Conservation (phyloP, 30 jellyfish, hydroid and myxozoan species). For the Aurelia aurita region DNA sequence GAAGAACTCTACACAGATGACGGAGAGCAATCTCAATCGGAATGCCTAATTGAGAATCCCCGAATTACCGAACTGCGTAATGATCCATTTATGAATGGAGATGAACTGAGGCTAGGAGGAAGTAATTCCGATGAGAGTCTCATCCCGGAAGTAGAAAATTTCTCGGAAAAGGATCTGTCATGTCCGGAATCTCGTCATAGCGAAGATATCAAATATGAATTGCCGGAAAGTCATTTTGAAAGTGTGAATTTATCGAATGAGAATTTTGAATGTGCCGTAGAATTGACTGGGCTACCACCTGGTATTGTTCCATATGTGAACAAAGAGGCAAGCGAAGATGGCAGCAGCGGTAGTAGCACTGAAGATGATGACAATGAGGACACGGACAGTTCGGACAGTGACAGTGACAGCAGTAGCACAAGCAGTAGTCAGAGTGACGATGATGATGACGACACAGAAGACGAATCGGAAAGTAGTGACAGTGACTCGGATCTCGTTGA, state of each 20-base stretch:
- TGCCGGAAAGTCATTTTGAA: conserved; percentile 55
- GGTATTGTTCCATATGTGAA: conserved; percentile 3
- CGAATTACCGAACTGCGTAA: conserved; percentile 30
- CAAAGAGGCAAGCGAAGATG: conserved; percentile 43
- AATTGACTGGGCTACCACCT: conserved; percentile 16
- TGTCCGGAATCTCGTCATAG: conserved; percentile 16
- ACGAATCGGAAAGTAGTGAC: conserved; percentile 54
- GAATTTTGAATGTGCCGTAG: conserved; percentile 27
- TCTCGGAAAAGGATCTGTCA: conserved; percentile 36
- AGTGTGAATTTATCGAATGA: conserved; percentile 24
- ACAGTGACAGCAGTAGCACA: conserved; percentile 57
- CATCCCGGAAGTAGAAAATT: conserved; percentile 37
- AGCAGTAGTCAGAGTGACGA: conserved; percentile 46
- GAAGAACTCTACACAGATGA: conserved; percentile 11
- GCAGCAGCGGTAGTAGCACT: conserved; percentile 46
- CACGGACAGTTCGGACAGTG: conserved; percentile 44
- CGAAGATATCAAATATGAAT: conserved; percentile 4
- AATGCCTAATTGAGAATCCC: conserved; percentile 19
- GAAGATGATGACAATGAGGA: conserved; percentile 44
- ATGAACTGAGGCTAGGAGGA: conserved; percentile 16
- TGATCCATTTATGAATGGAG: conserved; percentile 46
- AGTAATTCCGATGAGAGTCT: conserved; percentile 29
- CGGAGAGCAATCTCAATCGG: not conserved
- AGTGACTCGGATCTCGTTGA: conserved; percentile 47
- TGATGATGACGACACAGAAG: conserved; percentile 36